Percentiles rank a stretch among this genome's conserved stretches.
These are phyloP conservation scores for Macrophya annulata DNA, from an alignment of 2,888 invertebrate genomes.

Conservation along the genomic window DNA sequence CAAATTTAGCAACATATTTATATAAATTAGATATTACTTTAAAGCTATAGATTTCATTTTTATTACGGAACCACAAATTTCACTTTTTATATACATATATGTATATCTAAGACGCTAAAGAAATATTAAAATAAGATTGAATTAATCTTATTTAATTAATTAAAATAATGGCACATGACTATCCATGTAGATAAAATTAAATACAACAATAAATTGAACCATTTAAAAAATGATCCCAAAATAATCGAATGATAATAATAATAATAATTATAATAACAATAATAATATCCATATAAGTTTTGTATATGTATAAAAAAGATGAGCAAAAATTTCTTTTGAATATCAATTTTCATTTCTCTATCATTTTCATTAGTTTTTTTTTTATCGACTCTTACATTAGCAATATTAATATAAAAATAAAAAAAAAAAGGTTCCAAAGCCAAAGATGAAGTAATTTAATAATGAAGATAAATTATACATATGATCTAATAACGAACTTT, in stretches of 20 bases:
- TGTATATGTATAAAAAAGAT: not conserved
- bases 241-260: not conserved
- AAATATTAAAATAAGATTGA: not conserved
- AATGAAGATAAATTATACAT: not conserved
- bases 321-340: not conserved
- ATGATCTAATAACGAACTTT: not conserved
- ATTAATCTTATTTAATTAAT: not conserved
- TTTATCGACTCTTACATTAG: not conserved
- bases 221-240: not conserved
- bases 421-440: not conserved
- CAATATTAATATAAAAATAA: not conserved
- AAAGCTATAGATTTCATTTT: no score
- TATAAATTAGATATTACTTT: no score
- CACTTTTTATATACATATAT: no score
- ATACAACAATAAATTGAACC: slow-evolving; percentile 10
- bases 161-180: not conserved
- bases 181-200: not conserved
- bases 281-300: slow-evolving; percentile 5
- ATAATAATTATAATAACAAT: not conserved
- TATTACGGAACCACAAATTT: no score
- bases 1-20: no score
- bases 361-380: not conserved
- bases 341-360: not conserved
- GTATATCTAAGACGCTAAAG: no score
- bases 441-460: not conserved